Percentiles rank a stretch among this genome's conserved stretches.
Conservation (phyloP, 2,113 vertebrate genomes). For the Melanerpes formicivorus region DNA sequence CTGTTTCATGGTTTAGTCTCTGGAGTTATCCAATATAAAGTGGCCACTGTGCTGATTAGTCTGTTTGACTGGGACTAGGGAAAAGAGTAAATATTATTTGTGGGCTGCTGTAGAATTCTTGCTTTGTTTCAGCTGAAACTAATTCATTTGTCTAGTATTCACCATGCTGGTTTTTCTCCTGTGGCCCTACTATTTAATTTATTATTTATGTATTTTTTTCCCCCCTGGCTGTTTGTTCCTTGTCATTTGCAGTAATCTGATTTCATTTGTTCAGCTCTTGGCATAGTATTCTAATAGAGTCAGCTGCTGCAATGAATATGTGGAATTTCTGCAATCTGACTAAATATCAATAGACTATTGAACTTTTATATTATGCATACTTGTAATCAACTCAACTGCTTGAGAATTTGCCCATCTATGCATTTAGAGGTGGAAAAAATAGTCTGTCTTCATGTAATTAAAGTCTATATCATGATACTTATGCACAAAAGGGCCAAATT, state of each 20-base stretch:
- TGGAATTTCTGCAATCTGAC: conserved; percentile 63
- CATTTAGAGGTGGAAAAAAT: conserved; percentile 65
- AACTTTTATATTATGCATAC: conserved; percentile 62
- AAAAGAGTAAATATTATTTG: background rate
- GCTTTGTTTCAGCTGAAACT: conserved; percentile 6
- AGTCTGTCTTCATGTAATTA: conserved; percentile 50
- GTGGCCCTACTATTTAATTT: background rate
- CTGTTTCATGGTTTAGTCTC: conserved; percentile 17
- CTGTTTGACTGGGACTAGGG: background rate
- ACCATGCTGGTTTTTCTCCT: background rate
- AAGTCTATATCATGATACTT: conserved; percentile 35
- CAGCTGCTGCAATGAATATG: conserved; percentile 59
- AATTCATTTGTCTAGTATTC: background rate
- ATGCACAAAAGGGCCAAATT: conserved; percentile 42
- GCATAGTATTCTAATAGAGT: conserved; percentile 35
- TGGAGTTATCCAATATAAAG: conserved; percentile 2
- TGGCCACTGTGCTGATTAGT: background rate
- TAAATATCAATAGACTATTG: conserved; percentile 73
- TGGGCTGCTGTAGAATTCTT: background rate
- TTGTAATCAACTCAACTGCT: conserved; percentile 66
- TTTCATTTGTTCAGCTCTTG: conserved; percentile 69
- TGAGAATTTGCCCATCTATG: conserved; percentile 61
- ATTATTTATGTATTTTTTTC: background rate
- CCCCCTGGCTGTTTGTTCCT: conserved; percentile 37
- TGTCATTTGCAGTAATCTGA: conserved; percentile 64